Evolutionary conservation across 1,140 invertebrate species (phyloP).

Genomic region (Polypedilum pembai): DNA sequence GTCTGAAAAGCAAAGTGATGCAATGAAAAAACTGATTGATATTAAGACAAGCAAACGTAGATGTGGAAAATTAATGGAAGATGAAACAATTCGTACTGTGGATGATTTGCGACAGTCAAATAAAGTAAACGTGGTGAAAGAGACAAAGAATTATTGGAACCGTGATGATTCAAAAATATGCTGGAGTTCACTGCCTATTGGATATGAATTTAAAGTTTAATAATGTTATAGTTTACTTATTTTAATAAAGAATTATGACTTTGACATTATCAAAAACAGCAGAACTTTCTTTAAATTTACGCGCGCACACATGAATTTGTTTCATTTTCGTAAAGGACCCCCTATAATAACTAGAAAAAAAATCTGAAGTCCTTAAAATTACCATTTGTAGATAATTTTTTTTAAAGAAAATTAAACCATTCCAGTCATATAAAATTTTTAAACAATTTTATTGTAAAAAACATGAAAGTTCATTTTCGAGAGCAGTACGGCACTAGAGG

Average conservation of each 20-base stretch:
- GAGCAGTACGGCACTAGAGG: slow-evolving; percentile 37
- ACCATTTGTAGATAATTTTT: slow-evolving; percentile 7
- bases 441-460: slow-evolving; percentile 6
- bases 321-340: not conserved
- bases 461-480: slow-evolving; percentile 44
- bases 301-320: not conserved
- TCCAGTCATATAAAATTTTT: not conserved
- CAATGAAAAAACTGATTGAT: slow-evolving; percentile 31
- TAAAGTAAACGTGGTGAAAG: not conserved
- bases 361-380: not conserved
- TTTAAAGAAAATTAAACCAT: not conserved
- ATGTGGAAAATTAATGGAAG: slow-evolving; percentile 31
- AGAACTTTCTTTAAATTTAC: not conserved
- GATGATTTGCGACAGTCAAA: not conserved
- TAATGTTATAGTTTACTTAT: not conserved
- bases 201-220: not conserved
- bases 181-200: not conserved
- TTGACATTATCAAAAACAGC: not conserved
- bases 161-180: not conserved
- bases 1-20: slow-evolving; percentile 30
- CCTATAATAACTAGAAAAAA: not conserved
- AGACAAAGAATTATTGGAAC: too few species aligned
- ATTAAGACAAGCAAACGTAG: slow-evolving; percentile 28
- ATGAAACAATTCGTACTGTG: not conserved
- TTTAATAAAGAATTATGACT: not conserved